phyloP scores from a whole-genome alignment of 2,113 vertebrate genomes.

The Dasyprocta punctata region DNA sequence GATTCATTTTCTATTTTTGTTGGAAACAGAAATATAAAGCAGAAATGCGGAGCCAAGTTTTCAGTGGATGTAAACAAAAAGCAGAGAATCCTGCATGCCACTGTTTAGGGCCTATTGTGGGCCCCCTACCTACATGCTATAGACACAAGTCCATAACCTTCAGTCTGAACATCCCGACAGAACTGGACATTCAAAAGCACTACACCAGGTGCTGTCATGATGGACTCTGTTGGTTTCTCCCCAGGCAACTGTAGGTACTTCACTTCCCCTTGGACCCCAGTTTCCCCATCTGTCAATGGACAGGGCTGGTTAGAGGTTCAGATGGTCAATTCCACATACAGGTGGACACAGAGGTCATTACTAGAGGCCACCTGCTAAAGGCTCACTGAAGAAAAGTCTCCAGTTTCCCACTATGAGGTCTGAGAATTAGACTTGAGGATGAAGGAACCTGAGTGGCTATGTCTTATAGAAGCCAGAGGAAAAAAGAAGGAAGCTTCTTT shows the following conservation, averaged over 20 bases:
- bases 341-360: not conserved
- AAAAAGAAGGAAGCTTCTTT: not conserved
- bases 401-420: not conserved
- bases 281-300: not conserved
- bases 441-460: not conserved
- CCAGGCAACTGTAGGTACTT: not conserved
- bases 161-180: not conserved
- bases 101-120: not conserved
- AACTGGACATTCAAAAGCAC: not conserved
- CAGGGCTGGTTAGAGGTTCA: not conserved
- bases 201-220: not conserved
- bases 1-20: not conserved
- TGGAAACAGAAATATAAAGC: not conserved
- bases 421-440: not conserved
- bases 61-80: not conserved
- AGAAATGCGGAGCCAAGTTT: not conserved
- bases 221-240: not conserved
- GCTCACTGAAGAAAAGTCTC: not conserved
- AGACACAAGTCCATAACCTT: not conserved
- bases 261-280: not conserved
- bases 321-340: not conserved
- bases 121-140: too few relatives aligned
- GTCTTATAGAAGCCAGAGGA: not conserved
- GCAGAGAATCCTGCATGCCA: not conserved
- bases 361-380: not conserved